These are phyloP conservation scores for Globodera ellingtonae DNA, from an alignment of 1,140 invertebrate species.

Conservation along the genomic window DNA sequence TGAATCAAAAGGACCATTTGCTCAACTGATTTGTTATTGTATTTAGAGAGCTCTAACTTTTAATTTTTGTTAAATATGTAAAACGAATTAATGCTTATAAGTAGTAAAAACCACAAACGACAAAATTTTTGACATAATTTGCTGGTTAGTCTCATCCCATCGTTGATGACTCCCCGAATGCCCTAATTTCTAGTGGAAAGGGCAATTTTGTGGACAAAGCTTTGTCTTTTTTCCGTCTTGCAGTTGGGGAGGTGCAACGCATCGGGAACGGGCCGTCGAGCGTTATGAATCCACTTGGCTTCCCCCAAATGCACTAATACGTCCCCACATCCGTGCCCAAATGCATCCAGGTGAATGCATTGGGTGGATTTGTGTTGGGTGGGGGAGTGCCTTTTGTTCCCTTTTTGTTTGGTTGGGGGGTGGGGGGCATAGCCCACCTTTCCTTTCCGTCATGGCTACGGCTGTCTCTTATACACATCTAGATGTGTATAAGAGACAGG, in stretches of 20 bases:
- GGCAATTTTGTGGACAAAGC: not conserved
- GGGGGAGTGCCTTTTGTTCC: not conserved
- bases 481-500: no score
- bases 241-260: no score
- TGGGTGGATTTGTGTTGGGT: not conserved
- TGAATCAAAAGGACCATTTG: not conserved
- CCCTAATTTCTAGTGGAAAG: not conserved
- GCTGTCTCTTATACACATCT: no score
- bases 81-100: no score
- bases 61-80: no score
- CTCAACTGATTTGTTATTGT: not conserved
- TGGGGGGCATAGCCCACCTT: not conserved
- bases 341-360: constrained; percentile 15
- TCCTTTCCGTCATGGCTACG: not conserved
- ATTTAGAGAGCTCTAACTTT: no score
- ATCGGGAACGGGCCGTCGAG: not conserved
- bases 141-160: no score
- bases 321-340: not conserved
- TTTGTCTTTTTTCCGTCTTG: not conserved
- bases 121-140: no score
- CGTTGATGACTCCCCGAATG: no score
- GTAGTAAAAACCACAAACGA: no score
- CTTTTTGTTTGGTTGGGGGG: not conserved
- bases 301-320: not conserved
- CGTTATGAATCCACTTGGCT: constrained; percentile 6